Conservation (phyloP, 1,140 invertebrate species). For the Babylonia areolata region DNA sequence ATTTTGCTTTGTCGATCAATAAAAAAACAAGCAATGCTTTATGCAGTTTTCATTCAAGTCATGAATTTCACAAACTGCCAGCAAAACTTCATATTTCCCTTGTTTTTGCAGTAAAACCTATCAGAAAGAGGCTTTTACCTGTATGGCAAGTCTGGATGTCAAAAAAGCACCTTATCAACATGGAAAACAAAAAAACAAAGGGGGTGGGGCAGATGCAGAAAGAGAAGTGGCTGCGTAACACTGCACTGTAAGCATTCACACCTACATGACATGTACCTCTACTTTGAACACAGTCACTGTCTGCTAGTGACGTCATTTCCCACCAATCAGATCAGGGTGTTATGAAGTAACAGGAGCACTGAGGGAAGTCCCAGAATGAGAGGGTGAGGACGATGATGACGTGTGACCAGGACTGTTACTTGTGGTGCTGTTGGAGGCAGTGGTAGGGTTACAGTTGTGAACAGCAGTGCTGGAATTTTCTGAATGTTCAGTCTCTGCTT, state of each 20-base stretch:
- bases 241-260: background rate
- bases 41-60: too few relatives aligned
- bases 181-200: background rate
- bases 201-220: background rate
- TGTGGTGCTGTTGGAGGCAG: background rate
- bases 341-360: slow-evolving; percentile 30
- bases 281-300: background rate
- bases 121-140: background rate
- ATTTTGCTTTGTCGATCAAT: too few relatives aligned
- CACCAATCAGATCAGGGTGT: background rate
- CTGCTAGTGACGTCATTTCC: background rate
- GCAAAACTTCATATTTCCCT: too few relatives aligned
- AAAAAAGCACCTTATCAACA: background rate
- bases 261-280: background rate
- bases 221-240: too few relatives aligned
- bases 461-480: slow-evolving; percentile 7
- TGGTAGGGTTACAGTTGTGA: background rate
- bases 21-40: too few relatives aligned
- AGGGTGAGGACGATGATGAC: background rate
- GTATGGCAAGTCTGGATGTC: background rate
- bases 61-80: too few relatives aligned
- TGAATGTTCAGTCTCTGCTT: slow-evolving; percentile 69
- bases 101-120: too few relatives aligned
- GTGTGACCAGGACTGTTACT: background rate
- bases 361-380: slow-evolving; percentile 24